Evolutionary conservation across 2,888 invertebrate genomes (phyloP).

Genomic region (Agapostemon virescens): DNA sequence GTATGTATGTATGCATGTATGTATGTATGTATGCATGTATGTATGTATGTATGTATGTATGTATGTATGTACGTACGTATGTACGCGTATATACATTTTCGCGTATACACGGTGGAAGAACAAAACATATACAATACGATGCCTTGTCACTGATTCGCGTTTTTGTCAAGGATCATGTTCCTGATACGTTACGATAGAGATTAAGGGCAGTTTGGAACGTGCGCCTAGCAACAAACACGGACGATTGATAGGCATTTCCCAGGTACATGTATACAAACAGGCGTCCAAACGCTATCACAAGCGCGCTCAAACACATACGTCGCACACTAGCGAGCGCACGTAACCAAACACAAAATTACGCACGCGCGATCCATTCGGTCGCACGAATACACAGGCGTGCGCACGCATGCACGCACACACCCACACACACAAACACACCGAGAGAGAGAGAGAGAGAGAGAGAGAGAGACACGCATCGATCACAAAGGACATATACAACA

Average conservation of each 20-base stretch:
- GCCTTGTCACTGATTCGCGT: not conserved
- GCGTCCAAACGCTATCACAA: not conserved
- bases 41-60: not conserved
- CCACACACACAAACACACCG: not conserved
- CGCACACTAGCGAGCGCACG: not conserved
- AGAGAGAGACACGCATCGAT: not conserved
- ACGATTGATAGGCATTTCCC: not conserved
- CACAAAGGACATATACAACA: slow-evolving; percentile 3
- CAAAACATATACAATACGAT: not conserved
- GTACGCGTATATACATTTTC: not conserved
- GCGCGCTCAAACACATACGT: not conserved
- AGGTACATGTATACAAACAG: not conserved
- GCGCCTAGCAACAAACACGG: slow-evolving; percentile 9
- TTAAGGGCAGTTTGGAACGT: not conserved
- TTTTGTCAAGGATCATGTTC: not conserved
- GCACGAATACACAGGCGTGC: too few relatives aligned
- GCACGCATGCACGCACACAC: not conserved
- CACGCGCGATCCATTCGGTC: not conserved
- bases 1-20: too few relatives aligned
- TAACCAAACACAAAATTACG: not conserved
- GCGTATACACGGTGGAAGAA: not conserved
- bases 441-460: too few relatives aligned
- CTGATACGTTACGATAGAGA: not conserved
- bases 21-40: not conserved
- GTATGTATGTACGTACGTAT: not conserved